A percentile compares a stretch with the other conserved stretches of the same genome.
Evolutionary conservation across 2,113 vertebrate species (phyloP).

Genomic region (Hippocampus abdominalis): DNA sequence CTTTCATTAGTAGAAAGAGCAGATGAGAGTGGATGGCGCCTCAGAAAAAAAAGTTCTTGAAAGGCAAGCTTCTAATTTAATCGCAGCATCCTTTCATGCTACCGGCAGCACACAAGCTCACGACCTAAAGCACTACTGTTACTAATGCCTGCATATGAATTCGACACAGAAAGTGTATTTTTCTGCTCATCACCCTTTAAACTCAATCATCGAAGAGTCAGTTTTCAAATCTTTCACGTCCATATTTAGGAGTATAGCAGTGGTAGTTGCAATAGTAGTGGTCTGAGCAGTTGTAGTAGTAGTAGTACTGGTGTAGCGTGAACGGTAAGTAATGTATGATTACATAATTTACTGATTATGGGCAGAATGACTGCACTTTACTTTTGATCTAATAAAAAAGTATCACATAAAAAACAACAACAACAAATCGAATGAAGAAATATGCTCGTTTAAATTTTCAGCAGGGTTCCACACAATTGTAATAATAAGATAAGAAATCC

Average conservation of each 20-base stretch:
- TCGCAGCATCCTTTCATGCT: background rate
- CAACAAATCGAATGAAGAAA: background rate
- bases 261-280: background rate
- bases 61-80: constrained; percentile 1
- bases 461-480: background rate
- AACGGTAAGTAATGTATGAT: background rate
- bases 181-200: background rate
- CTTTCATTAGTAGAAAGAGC: background rate
- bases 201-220: background rate
- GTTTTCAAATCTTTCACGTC: background rate
- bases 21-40: background rate
- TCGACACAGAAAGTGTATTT: background rate
- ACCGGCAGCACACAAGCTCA: background rate
- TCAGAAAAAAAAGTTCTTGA: background rate
- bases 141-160: background rate
- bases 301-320: background rate
- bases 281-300: background rate
- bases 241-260: background rate
- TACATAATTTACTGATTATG: background rate
- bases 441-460: background rate
- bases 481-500: too few relatives aligned
- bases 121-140: background rate
- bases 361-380: background rate
- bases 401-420: background rate
- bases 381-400: background rate